Evolutionary conservation across 2,797 vertebrate species (phyloP), one percentile per base, ranked within the genome.

Genomic region (Streptopelia turtur): DNA sequence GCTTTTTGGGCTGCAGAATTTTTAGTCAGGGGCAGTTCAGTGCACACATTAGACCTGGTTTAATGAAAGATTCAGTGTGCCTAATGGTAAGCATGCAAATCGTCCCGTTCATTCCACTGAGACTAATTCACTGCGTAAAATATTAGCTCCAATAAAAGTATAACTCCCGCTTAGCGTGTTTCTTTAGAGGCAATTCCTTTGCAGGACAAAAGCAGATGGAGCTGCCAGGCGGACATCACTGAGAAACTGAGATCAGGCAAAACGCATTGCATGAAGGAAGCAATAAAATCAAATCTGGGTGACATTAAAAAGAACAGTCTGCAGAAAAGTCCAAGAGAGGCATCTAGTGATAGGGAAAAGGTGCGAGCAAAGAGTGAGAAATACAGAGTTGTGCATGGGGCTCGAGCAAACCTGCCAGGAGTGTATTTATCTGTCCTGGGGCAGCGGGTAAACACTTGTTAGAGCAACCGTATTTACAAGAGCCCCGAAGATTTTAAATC

Each of bases 1-100:
- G 1, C 8, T 75, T 82, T 78, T 64, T 47, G 27, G 56, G 64
- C 56, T 61, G 49, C 28, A 89, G 78, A 69, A 82, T 70, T 92
- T 81, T 84, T 47, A 13, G 37, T 45, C 88, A 92, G 87, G 31
- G 56, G 83, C 94, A 96, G 83, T 92, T 94, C 88, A 90, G 6
- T 33, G 41, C 37, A 60, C 70, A 84, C 87, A 82, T 90, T 90
- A 91, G 80, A 65, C 31, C 77, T 72, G 85, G 89, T 96, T 95
- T 93, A 94, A 74, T 50, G 59, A 90, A 91, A 75, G 77, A 61
- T 89, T 87, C 57, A 82, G 75, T 16, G 60, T 57, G 70, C 78
- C 60, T 90, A 77, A 74, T 23, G 41, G 49, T 72, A 83, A 83
- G 75, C 81, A 90, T 89, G 88, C 77, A 95, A 95, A 91, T 89